A percentile compares a stretch with the other conserved stretches of the same genome.
These are phyloP conservation scores for Patella pellucida DNA, from an alignment of 2,888 invertebrate species.

Conservation along the genomic window DNA sequence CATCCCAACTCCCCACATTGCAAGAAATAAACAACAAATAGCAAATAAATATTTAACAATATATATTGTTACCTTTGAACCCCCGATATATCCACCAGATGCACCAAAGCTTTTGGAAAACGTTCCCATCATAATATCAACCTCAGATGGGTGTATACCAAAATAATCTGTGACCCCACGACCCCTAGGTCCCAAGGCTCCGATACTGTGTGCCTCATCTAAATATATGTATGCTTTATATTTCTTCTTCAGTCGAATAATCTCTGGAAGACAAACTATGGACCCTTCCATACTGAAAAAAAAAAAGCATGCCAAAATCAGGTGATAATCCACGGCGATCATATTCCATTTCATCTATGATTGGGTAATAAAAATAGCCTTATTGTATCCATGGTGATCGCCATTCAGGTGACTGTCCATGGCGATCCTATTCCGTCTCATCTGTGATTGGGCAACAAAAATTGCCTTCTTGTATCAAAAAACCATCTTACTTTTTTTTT, in stretches of 20 bases:
- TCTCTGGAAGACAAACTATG: conserved; percentile 87
- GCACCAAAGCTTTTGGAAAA: conserved; percentile 99
- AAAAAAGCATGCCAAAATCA: background rate
- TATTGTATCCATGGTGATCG: too few species aligned
- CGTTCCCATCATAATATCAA: conserved; percentile 96
- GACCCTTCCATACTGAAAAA: conserved; percentile 93
- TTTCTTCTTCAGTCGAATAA: conserved; percentile 90
- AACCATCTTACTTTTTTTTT: too few species aligned
- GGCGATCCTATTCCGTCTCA: too few species aligned
- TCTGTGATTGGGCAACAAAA: too few species aligned
- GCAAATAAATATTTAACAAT: too few species aligned
- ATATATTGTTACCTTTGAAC: conserved; percentile 85
- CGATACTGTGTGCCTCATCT: conserved; percentile 98
- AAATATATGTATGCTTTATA: conserved; percentile 95
- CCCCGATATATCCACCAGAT: conserved; percentile 96
- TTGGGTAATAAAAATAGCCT: too few species aligned
- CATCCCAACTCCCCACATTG: too few species aligned
- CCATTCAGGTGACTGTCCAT: background rate
- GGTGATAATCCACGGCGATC: too few species aligned
- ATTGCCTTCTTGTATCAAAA: too few species aligned
- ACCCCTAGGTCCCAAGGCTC: conserved; percentile 90
- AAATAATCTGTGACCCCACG: conserved; percentile 91
- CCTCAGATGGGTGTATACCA: conserved; percentile 83
- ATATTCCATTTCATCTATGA: too few species aligned
- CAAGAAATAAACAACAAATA: too few species aligned